phyloP scores from a whole-genome alignment of 23 tunicate genomes.

The Trididemnum nubilum region DNA sequence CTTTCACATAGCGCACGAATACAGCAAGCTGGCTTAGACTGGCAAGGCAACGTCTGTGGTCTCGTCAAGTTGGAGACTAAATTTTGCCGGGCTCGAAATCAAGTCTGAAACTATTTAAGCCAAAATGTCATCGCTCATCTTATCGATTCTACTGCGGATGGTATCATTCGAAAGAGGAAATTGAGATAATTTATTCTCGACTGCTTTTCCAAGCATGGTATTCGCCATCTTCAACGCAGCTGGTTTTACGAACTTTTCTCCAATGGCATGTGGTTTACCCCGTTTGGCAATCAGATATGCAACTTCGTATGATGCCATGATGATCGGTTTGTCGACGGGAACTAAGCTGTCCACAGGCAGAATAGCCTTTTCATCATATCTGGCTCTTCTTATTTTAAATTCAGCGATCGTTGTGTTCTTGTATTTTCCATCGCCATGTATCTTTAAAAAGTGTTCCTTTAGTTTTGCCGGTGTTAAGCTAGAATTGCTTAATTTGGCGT shows the following conservation, averaged over 20 bases:
- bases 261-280: slow-evolving; percentile 36
- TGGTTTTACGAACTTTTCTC: no score
- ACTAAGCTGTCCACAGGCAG: slow-evolving; percentile 31
- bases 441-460: no score
- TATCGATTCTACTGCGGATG: no score
- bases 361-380: slow-evolving; percentile 27
- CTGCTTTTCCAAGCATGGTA: no score
- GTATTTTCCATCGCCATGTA: slow-evolving; percentile 34
- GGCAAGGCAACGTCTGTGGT: slow-evolving; percentile 50
- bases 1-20: slow-evolving; percentile 55
- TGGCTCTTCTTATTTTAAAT: slow-evolving; percentile 37
- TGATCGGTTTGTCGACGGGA: slow-evolving; percentile 36
- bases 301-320: slow-evolving; percentile 51
- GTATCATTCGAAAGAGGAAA: no score
- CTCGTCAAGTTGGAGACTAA: slow-evolving; percentile 46
- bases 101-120: slow-evolving; percentile 51
- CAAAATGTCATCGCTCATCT: no score
- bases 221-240: no score
- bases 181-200: no score
- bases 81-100: slow-evolving; percentile 49
- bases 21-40: slow-evolving; percentile 52
- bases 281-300: slow-evolving; percentile 48
- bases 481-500: no score
- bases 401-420: slow-evolving; percentile 41
- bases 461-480: no score